phyloP scores from a whole-genome alignment of 2,797 vertebrate genomes.

The Kryptopterus vitreolus region DNA sequence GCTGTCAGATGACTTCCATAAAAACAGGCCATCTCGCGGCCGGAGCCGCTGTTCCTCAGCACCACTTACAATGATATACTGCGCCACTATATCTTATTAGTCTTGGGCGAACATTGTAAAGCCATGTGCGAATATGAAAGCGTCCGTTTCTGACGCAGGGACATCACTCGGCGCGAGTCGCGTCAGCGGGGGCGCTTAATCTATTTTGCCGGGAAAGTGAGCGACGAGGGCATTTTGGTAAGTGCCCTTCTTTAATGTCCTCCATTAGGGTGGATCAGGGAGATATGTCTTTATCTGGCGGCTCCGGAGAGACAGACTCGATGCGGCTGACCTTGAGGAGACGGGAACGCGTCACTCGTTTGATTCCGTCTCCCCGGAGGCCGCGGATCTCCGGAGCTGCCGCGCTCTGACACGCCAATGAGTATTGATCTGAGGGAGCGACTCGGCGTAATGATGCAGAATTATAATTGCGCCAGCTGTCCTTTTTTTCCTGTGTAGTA shows the following conservation, averaged over 20 bases:
- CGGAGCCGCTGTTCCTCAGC: constrained; percentile 20
- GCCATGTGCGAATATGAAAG: constrained; percentile 45
- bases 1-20: constrained; percentile 26
- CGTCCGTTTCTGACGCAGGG: constrained; percentile 41
- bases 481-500: constrained; percentile 31
- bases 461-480: constrained; percentile 44
- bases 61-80: constrained; percentile 44
- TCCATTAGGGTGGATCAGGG: constrained; percentile 56
- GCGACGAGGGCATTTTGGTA: constrained; percentile 47
- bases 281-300: constrained; percentile 58
- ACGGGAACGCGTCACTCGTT: constrained; percentile 50
- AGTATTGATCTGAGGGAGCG: constrained; percentile 61
- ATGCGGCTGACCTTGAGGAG: constrained; percentile 56
- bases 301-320: constrained; percentile 46
- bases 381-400: constrained; percentile 54
- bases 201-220: constrained; percentile 47
- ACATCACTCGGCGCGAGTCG: constrained; percentile 40
- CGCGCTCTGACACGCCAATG: constrained; percentile 45
- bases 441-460: constrained; percentile 37
- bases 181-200: constrained; percentile 37
- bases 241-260: constrained; percentile 55
- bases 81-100: constrained; percentile 40
- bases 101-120: constrained; percentile 38
- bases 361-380: constrained; percentile 53
- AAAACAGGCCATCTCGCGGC: constrained; percentile 13